Evolutionary conservation across 53 echinoderm and acorn worm genomes (phyloP), one percentile per base, ranked within the genome.

Genomic region (Paelopatides confundens): DNA sequence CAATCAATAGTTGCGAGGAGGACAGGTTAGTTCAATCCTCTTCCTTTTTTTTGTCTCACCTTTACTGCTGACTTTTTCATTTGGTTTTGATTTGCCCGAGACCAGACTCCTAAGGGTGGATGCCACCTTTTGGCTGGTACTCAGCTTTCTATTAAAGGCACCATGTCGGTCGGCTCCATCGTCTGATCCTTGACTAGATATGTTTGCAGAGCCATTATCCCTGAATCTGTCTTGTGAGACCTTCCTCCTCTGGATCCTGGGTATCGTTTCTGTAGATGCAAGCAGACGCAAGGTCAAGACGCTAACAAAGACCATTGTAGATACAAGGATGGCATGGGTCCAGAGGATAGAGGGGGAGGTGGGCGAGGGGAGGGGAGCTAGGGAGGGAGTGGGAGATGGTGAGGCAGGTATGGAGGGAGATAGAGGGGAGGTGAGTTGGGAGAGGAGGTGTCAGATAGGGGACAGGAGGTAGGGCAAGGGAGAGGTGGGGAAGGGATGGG

Each of bases 21-120:
- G n/a, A n/a, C n/a, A n/a, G n/a, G n/a, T n/a, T n/a, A n/a, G n/a
- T n/a, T n/a, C n/a, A n/a, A n/a, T n/a, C n/a, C n/a, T n/a, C n/a
- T n/a, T n/a, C n/a, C n/a, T n/a, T n/a, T n/a, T n/a, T n/a, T n/a
- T n/a, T n/a, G n/a, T 43, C 31, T 40, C 26, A 74, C 74, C 74
- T 74, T 74, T 74, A 27, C 6, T 46, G 46, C 38, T 39, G 39
- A 26, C 37, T 46, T 74, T 74, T 39, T 74, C 74, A 74, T 46
- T 46, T 35, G 74, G 74, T 27, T 74, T 74, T 3, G 74, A 74
- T 35, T 74, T 74, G 17, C 39, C 39, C 2, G 74, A 74, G 74
- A 74, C 74, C 74, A 74, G 74, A 74, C 47, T 74, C 18, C 27
- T 74, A 39, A 74, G 47, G 37, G 74, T 74, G 74, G 46, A 74